phyloP scores from a whole-genome alignment of 2,888 invertebrate genomes.

The Phaedon cochleariae region DNA sequence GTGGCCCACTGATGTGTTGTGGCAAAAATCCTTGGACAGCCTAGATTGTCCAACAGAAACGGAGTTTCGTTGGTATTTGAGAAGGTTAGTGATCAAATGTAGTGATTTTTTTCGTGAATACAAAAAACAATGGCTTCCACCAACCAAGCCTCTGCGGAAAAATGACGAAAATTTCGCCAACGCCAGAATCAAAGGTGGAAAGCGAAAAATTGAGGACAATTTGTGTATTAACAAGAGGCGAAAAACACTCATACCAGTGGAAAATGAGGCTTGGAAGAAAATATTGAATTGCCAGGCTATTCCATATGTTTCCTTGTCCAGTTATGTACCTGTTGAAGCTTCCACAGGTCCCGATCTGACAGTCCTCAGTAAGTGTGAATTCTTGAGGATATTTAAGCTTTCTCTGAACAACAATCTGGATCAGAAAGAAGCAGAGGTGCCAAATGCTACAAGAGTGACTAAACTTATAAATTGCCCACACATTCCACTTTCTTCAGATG shows the following conservation, averaged over 20 bases:
- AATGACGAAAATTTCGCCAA: constrained; percentile 28
- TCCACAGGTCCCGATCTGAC: constrained; percentile 1
- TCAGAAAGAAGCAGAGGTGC: neutral
- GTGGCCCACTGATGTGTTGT: constrained; percentile 18
- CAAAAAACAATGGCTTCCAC: constrained; percentile 24
- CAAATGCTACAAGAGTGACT: constrained; percentile 9
- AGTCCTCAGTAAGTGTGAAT: constrained; percentile 13
- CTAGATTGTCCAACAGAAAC: constrained; percentile 12
- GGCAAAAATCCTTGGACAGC: constrained; percentile 11
- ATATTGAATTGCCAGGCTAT: neutral
- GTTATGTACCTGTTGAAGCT: constrained; percentile 13
- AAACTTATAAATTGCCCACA: constrained; percentile 21
- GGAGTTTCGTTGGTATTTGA: constrained; percentile 23
- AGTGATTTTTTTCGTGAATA: constrained; percentile 20
- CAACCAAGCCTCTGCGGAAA: neutral
- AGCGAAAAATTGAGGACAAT: constrained; percentile 17
- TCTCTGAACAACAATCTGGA: constrained; percentile 17
- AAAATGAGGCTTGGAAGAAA: neutral
- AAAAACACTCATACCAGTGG: constrained; percentile 9
- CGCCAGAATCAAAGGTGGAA: constrained; percentile 3
- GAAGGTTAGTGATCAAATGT: constrained; percentile 22
- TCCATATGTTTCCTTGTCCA: neutral
- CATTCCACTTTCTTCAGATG: constrained; percentile 27
- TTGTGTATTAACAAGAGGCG: constrained; percentile 1
- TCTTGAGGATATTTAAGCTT: constrained; percentile 15